phyloP scores from a whole-genome alignment of 1,140 invertebrate species.

The Drosophila ananassae region DNA sequence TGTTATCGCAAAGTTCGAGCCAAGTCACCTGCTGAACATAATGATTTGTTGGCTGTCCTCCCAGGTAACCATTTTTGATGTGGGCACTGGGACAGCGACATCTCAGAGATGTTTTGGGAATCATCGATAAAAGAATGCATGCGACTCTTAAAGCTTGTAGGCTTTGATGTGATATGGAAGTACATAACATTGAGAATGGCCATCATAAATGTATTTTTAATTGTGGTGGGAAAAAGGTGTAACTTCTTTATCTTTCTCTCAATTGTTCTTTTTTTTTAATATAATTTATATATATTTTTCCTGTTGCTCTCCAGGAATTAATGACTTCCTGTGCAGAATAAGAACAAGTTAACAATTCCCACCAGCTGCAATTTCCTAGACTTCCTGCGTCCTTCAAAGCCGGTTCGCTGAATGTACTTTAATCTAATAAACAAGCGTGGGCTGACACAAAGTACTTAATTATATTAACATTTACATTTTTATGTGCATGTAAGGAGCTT shows the following conservation, averaged over 20 bases:
- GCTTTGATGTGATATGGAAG: too few species aligned
- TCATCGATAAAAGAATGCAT: constrained; percentile 12
- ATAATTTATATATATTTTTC: background rate
- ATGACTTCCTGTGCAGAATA: constrained; percentile 27
- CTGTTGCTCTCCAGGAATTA: background rate
- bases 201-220: too few species aligned
- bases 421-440: constrained; percentile 13
- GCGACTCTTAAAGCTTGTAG: too few species aligned
- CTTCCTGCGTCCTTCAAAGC: background rate
- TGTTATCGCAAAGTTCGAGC: constrained; percentile 25
- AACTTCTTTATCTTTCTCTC: too few species aligned
- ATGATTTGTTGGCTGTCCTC: constrained; percentile 46
- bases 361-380: background rate
- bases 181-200: too few species aligned
- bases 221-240: too few species aligned
- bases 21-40: constrained; percentile 45
- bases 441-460: constrained; percentile 13
- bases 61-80: constrained; percentile 28
- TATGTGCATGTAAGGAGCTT: constrained; percentile 19
- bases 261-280: background rate
- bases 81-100: constrained; percentile 10
- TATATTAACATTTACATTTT: constrained; percentile 30
- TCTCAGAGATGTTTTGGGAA: constrained; percentile 15
- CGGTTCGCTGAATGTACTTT: constrained; percentile 2
- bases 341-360: constrained; percentile 11